Evolutionary conservation across 2,113 vertebrate genomes (phyloP), one percentile per base, ranked within the genome.

Genomic region (Perca fluviatilis): DNA sequence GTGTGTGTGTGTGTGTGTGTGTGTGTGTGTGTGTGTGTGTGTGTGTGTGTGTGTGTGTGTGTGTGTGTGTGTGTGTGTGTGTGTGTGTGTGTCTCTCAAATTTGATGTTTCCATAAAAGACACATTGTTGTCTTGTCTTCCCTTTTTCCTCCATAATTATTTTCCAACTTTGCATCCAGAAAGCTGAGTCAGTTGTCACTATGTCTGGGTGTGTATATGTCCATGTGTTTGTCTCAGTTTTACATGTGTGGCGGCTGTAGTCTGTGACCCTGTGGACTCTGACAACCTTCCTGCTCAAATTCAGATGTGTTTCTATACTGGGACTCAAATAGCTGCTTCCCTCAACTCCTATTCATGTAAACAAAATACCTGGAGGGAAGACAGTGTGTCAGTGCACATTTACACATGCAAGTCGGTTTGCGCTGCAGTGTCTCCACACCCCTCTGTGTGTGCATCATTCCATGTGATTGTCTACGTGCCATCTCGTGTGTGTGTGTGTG

Each of bases 341-440:
- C 74, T 80, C 63, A 64, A 43, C 78, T 82, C 53, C 60, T 21
- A 36, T 82, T 36, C 82, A 85, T 90, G 85, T 92, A 85, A 93
- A 91, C 87, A 84, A 87, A 79, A 88, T 93, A 87, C 68, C 89
- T 82, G 73, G 46, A 25, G 83, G 63, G 77, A 75, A 69, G 67
- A 74, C 75, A 51, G 61, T 73, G 70, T 91, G 87, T 82, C 79
- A 77, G 53, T 23, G 16, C 51, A 15, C 62, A 64, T 74, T 51
- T 46, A 69, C 70, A 69, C 40, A 54, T 63, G 62, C 23, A n/a
- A 0, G 50, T 30, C n/a, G 19, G 56, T 78, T 70, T 79, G 43
- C 19, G 64, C 67, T 33, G 6, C 50, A 50, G 53, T n/a, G 61
- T 53, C 64, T 79, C 74, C 21, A 56, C 50, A 50, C 62, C 74